Evolutionary conservation across 2,888 invertebrate genomes (phyloP), one percentile per base, ranked within the genome.

Genomic region (Conus canariensis): DNA sequence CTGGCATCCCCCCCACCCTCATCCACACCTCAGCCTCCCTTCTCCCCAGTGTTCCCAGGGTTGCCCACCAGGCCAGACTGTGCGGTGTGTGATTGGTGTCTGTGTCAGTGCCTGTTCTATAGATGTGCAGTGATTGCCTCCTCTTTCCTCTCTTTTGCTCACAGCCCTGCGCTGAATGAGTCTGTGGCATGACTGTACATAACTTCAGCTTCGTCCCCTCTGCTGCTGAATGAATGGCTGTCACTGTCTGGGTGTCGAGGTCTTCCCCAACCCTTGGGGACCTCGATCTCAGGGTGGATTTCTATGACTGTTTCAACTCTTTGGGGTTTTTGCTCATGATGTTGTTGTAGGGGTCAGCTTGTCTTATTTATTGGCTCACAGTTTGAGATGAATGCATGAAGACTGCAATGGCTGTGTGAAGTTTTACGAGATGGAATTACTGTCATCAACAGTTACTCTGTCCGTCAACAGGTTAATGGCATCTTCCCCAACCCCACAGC

Each of bases 41-140:
- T 30, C 30, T 30, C 45, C 45, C 45, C 45, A 45, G 45, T 45
- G 74, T 74, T 80, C 12, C 4, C 30, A 25, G 19, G 58, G 14
- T 7, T 16, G 82, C 22, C 82, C 82, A 58, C 19, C 82, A 58
- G 19, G 58, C 58, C 82, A 83, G 82, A 83, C 82, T 58, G 22
- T 10, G 82, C 58, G 8, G 64, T 64, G 86, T 86, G 59, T 60
- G 86, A 45, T 60, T 9, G 6, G 60, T 85, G 85, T 14, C 6
- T n/a, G 25, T 86, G 86, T 60, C 56, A 30, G 60, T 86, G 86
- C 64, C 19, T 86, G 86, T n/a, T 10, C 22, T 83, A 14, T 83
- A 56, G 58, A 56, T 58, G 19, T 58, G 58, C 82, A 22, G 58
- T 83, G 82, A 64, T 16, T 83, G 58, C 56, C 19, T 22, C 82